phyloP scores from a whole-genome alignment of 2,113 vertebrate species.

The Callithrix jacchus region DNA sequence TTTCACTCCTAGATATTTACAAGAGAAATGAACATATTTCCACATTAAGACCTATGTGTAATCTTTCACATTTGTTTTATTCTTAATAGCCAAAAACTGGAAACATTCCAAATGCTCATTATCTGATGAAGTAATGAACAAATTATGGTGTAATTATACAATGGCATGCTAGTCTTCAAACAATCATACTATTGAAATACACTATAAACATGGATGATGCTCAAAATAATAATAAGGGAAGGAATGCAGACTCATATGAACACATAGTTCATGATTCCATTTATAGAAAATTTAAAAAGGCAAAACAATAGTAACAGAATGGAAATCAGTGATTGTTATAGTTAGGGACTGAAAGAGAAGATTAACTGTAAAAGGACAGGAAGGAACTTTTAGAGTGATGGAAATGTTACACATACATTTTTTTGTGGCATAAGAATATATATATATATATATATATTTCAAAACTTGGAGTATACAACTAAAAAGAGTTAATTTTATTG shows the following conservation, averaged over 20 bases:
- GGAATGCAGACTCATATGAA: neutral
- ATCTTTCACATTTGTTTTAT: neutral
- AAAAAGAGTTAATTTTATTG: neutral
- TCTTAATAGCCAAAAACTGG: neutral
- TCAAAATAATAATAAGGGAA: neutral
- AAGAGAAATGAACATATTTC: neutral
- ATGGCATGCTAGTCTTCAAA: neutral
- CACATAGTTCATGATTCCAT: neutral
- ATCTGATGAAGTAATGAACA: neutral
- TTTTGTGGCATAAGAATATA: neutral
- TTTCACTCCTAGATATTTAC: neutral
- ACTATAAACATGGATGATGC: neutral
- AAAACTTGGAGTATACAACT: neutral
- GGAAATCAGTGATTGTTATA: neutral
- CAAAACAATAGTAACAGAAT: neutral
- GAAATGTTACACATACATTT: neutral
- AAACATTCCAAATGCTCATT: neutral
- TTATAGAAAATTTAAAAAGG: neutral
- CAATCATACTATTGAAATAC: neutral
- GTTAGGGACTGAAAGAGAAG: neutral
- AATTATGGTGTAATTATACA: neutral
- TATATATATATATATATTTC: neutral
- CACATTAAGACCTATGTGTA: neutral
- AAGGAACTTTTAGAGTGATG: neutral
- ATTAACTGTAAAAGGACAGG: neutral